Evolutionary conservation across 2,113 vertebrate species (phyloP).

Genomic region (Lophotis ruficrista): DNA sequence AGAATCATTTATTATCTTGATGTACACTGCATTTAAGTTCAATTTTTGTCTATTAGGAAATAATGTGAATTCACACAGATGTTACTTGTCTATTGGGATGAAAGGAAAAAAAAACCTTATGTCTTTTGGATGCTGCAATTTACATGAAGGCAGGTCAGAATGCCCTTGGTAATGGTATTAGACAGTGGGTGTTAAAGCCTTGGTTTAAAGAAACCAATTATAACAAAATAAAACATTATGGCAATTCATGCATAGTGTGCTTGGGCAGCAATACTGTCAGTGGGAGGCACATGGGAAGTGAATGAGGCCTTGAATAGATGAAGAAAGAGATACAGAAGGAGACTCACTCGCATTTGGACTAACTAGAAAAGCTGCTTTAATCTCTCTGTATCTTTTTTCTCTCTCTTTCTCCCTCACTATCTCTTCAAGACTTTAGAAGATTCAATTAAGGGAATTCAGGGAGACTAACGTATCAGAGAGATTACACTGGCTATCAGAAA

Average conservation of each 20-base stretch:
- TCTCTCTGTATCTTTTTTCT: conserved; percentile 8
- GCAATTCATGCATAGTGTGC: conserved; percentile 27
- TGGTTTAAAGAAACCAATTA: conserved; percentile 61
- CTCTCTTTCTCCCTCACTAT: conserved; percentile 24
- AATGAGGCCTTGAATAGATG: conserved; percentile 42
- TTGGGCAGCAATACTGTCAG: conserved; percentile 8
- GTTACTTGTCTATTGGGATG: conserved; percentile 55
- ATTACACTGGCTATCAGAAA: conserved; percentile 34
- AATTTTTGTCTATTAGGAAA: conserved; percentile 64
- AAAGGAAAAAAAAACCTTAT: background rate
- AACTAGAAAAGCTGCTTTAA: conserved; percentile 49
- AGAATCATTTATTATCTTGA: conserved; percentile 63
- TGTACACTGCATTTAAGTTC: conserved; percentile 56
- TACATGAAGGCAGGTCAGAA: conserved; percentile 50
- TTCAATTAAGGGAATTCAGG: conserved; percentile 51
- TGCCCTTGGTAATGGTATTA: conserved; percentile 27
- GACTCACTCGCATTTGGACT: background rate
- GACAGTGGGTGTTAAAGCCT: conserved; percentile 43
- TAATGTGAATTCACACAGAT: conserved; percentile 69
- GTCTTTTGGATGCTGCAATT: conserved; percentile 38
- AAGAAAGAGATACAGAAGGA: conserved; percentile 38
- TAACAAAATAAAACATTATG: conserved; percentile 67
- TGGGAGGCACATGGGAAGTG: conserved; percentile 22
- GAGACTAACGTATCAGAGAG: background rate
- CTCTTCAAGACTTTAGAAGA: conserved; percentile 46